These are phyloP conservation scores for Eulemur coronatus DNA, from an alignment of 2,797 vertebrate genomes.

Conservation along the genomic window DNA sequence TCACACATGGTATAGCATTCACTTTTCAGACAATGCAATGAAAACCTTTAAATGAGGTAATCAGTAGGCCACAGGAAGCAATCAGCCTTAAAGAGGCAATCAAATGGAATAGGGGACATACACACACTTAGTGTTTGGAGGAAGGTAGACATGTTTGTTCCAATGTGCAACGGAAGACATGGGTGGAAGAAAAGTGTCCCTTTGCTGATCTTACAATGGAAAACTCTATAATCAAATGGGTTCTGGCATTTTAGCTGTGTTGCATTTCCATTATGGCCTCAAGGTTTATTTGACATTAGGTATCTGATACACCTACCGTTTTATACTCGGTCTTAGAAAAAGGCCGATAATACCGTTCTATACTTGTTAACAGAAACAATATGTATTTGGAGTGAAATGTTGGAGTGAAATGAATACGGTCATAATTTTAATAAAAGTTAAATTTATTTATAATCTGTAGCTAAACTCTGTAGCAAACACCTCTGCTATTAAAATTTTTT, in stretches of 20 bases:
- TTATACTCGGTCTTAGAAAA: not conserved
- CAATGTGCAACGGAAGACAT: not conserved
- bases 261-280: not conserved
- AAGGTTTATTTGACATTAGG: not conserved
- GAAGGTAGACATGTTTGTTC: slow-evolving; percentile 14
- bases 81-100: slow-evolving; percentile 69
- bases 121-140: not conserved
- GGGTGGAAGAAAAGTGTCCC: not conserved
- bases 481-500: not conserved
- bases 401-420: not conserved
- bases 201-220: not conserved
- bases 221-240: not conserved
- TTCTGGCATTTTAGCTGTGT: not conserved
- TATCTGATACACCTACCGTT: not conserved
- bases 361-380: not conserved
- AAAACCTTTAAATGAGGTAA: slow-evolving; percentile 76
- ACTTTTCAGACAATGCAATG: slow-evolving; percentile 80
- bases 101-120: slow-evolving; percentile 46
- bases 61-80: slow-evolving; percentile 76
- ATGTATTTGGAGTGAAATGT: not conserved
- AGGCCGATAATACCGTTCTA: not conserved
- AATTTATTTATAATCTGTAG: not conserved
- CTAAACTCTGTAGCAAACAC: not conserved
- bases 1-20: slow-evolving; percentile 57
- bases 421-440: not conserved